These are phyloP conservation scores for Antrozous pallidus DNA, from an alignment of 2,797 vertebrate genomes.

Conservation along the genomic window DNA sequence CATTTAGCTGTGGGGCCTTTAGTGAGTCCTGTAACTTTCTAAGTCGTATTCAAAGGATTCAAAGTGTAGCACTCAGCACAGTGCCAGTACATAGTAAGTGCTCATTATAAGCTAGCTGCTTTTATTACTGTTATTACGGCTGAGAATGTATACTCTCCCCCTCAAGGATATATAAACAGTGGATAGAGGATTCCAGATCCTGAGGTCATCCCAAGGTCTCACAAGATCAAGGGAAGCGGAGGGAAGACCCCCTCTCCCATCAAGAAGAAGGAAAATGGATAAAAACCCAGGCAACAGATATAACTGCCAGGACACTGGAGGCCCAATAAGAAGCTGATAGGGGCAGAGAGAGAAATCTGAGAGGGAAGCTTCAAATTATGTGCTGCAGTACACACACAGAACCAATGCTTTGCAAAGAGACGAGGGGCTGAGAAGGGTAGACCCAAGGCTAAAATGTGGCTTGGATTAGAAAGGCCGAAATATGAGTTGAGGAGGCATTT, in stretches of 20 bases:
- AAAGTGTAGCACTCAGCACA: not conserved
- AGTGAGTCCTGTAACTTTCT: not conserved
- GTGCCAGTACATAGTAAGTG: constrained; percentile 40
- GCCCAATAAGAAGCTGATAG: constrained; percentile 48
- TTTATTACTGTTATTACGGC: constrained; percentile 51
- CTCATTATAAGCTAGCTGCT: constrained; percentile 49
- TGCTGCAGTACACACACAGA: constrained; percentile 59
- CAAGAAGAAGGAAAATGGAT: constrained; percentile 57
- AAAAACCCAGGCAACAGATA: constrained; percentile 75
- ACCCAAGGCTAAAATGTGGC: constrained; percentile 52
- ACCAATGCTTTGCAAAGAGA: constrained; percentile 50
- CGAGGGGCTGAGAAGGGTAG: not conserved
- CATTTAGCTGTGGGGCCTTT: not conserved
- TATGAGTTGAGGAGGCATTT: constrained; percentile 1
- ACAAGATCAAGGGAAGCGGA: constrained; percentile 66
- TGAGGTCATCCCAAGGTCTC: constrained; percentile 59
- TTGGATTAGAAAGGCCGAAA: constrained; percentile 50
- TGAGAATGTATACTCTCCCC: constrained; percentile 35
- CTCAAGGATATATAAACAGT: constrained; percentile 49
- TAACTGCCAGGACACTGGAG: not conserved
- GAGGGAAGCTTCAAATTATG: constrained; percentile 41
- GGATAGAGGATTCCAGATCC: constrained; percentile 60
- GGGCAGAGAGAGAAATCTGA: constrained; percentile 48
- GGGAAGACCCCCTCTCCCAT: not conserved
- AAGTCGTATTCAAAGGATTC: not conserved